Conservation (phyloP, 1,140 invertebrate species). For the Agraylea sexmaculata region DNA sequence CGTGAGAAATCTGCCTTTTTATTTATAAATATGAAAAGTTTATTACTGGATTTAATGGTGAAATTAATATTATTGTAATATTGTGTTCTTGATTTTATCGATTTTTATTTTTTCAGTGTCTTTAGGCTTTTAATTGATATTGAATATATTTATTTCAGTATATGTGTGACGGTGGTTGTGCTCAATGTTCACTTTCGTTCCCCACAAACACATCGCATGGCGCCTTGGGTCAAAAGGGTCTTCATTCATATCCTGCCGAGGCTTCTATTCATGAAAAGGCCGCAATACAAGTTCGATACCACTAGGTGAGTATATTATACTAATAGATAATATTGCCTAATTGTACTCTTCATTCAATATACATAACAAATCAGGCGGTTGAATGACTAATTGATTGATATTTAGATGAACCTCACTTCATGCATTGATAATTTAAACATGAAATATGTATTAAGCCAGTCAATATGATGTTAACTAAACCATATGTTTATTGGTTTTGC, state of each 20-base stretch:
- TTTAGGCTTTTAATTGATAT: no score
- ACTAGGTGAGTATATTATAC: constrained; percentile 43
- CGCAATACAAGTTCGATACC: constrained; percentile 68
- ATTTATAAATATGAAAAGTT: neutral
- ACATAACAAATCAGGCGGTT: no score
- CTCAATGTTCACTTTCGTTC: constrained; percentile 96
- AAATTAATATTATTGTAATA: neutral
- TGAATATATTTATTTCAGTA: constrained; percentile 52
- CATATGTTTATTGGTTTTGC: no score
- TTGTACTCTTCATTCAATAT: no score
- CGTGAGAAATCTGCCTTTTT: neutral
- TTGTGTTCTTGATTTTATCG: no score
- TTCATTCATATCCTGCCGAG: constrained; percentile 86
- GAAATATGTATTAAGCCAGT: no score
- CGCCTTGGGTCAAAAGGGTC: constrained; percentile 82
- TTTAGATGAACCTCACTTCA: no score
- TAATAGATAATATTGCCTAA: no score
- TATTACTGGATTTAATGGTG: neutral
- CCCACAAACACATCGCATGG: constrained; percentile 89
- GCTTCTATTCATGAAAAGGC: constrained; percentile 69
- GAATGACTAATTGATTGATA: no score
- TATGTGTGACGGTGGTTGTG: constrained; percentile 95
- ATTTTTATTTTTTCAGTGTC: no score
- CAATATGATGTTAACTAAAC: no score
- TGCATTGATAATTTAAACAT: no score